A percentile compares a stretch with the other conserved stretches of the same genome.
phyloP scores from a whole-genome alignment of 1,140 invertebrate genomes.

The Aphaenogaster floridana region DNA sequence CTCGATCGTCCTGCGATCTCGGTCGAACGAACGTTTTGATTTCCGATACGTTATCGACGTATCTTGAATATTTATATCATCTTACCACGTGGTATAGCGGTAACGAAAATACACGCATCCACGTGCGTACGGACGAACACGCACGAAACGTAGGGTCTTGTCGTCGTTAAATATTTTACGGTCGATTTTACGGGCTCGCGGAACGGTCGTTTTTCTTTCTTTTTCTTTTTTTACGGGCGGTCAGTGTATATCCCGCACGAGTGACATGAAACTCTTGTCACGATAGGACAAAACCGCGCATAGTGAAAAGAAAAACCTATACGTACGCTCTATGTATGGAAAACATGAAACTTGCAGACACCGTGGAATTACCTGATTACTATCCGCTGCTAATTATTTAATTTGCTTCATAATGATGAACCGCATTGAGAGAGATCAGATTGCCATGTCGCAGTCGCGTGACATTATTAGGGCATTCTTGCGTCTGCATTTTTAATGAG shows the following conservation, averaged over 20 bases:
- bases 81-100: neutral
- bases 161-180: constrained; percentile 75
- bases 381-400: constrained; percentile 23
- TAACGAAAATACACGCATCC: constrained; percentile 60
- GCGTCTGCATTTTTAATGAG: constrained; percentile 9
- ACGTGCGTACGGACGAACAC: constrained; percentile 41
- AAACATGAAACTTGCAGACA: neutral
- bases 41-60: constrained; percentile 27
- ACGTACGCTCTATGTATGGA: neutral
- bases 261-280: constrained; percentile 63
- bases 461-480: neutral
- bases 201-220: constrained; percentile 33
- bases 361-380: neutral
- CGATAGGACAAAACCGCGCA: constrained; percentile 48
- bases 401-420: constrained; percentile 19
- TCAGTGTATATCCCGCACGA: constrained; percentile 51
- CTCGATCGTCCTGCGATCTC: neutral
- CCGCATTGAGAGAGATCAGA: neutral
- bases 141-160: constrained; percentile 47
- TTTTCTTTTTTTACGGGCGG: constrained; percentile 52
- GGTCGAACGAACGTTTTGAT: constrained; percentile 18
- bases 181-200: constrained; percentile 64
- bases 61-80: constrained; percentile 46
- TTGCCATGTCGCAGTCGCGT: neutral
- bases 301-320: constrained; percentile 15